Evolutionary conservation across 2,113 vertebrate genomes (phyloP).

Genomic region (Emberiza fucata): DNA sequence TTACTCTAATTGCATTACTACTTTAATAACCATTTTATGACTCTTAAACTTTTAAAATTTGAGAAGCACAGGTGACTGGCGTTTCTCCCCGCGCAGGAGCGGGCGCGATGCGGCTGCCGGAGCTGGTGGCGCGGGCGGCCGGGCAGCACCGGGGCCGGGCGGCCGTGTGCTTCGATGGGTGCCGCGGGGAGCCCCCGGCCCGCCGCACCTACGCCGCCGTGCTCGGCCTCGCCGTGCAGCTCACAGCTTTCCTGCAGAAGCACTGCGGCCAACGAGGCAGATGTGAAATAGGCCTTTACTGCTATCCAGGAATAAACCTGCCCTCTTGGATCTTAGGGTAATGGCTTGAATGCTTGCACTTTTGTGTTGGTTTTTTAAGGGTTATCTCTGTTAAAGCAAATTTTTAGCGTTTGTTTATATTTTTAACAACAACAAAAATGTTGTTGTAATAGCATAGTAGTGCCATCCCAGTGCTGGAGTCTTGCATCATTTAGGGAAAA

Average conservation of each 20-base stretch:
- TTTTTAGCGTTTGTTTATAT: neutral
- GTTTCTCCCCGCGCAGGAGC: neutral
- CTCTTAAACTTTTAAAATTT: too few relatives aligned
- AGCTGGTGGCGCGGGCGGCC: slow-evolving; percentile 75
- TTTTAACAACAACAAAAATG: neutral
- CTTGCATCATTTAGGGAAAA: neutral
- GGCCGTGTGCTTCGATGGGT: slow-evolving; percentile 81
- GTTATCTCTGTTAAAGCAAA: neutral
- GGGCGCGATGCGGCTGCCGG: slow-evolving; percentile 74
- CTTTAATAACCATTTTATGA: too few relatives aligned
- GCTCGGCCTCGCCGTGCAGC: slow-evolving; percentile 49
- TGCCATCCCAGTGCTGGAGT: neutral
- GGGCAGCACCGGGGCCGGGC: slow-evolving; percentile 32
- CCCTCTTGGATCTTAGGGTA: slow-evolving; percentile 94
- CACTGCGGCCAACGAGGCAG: slow-evolving; percentile 30
- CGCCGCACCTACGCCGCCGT: slow-evolving; percentile 72
- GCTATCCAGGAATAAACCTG: slow-evolving; percentile 79
- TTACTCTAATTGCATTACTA: too few relatives aligned
- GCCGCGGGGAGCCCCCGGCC: neutral
- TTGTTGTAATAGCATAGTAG: neutral
- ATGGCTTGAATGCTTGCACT: neutral
- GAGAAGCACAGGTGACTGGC: too few relatives aligned
- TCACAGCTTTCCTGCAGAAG: slow-evolving; percentile 70
- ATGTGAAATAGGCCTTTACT: slow-evolving; percentile 82
- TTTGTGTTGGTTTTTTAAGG: neutral